These are phyloP conservation scores for Helogale parvula DNA, from an alignment of 2,113 vertebrate species.

Conservation along the genomic window DNA sequence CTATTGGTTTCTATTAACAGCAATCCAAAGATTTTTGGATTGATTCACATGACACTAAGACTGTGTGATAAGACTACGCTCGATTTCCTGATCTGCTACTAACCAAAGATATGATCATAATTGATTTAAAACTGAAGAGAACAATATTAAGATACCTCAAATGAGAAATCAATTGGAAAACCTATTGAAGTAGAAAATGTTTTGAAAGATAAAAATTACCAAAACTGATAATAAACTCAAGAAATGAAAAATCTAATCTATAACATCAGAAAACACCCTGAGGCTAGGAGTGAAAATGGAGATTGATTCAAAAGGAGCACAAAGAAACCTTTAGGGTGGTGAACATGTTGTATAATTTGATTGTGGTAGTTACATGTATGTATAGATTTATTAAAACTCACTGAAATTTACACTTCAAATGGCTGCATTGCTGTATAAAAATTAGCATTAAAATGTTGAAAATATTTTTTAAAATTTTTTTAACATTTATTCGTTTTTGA, in stretches of 20 bases:
- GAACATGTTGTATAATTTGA: too few species aligned
- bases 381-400: too few species aligned
- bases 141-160: not conserved
- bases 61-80: not conserved
- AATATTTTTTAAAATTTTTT: not conserved
- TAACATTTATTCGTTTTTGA: too few species aligned
- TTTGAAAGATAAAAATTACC: not conserved
- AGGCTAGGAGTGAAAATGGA: too few species aligned
- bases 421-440: too few species aligned
- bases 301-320: too few species aligned
- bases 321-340: too few species aligned
- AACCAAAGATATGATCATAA: not conserved
- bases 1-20: not conserved
- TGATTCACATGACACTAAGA: not conserved
- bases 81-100: not conserved
- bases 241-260: too few species aligned
- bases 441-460: too few species aligned
- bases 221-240: not conserved
- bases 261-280: too few species aligned
- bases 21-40: not conserved
- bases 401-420: too few species aligned
- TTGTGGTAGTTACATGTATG: too few species aligned
- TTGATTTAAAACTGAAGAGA: slow-evolving; percentile 1
- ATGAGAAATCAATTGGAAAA: not conserved
- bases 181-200: not conserved